A percentile compares a stretch with the other conserved stretches of the same genome.
These are phyloP conservation scores for Clitarchus hookeri DNA, from an alignment of 2,888 invertebrate genomes.

Conservation along the genomic window DNA sequence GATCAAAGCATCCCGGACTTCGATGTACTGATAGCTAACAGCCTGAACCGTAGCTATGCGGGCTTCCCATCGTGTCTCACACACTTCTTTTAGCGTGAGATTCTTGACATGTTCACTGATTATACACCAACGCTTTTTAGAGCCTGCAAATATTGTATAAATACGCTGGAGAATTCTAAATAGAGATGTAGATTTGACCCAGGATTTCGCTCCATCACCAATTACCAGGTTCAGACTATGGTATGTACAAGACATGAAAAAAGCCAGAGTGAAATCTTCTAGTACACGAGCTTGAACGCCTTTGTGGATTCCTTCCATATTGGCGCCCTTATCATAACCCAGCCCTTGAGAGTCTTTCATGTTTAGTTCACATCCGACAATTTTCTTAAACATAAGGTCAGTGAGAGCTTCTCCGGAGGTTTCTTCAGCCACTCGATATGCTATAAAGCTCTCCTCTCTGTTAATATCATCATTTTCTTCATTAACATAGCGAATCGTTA, in stretches of 20 bases:
- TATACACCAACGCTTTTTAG: not conserved
- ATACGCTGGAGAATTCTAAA: slow-evolving; percentile 41
- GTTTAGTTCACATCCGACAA: slow-evolving; percentile 30
- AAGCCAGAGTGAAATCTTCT: slow-evolving; percentile 37
- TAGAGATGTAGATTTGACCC: slow-evolving; percentile 39
- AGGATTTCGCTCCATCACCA: slow-evolving; percentile 39
- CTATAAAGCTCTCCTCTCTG: not conserved
- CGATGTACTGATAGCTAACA: too few relatives aligned
- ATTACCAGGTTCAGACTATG: slow-evolving; percentile 39
- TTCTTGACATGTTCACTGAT: not conserved
- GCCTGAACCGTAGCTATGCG: too few relatives aligned
- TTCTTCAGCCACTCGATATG: too few relatives aligned
- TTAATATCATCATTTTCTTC: not conserved
- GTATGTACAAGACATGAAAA: slow-evolving; percentile 38
- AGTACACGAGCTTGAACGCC: slow-evolving; percentile 39
- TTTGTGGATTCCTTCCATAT: slow-evolving; percentile 42
- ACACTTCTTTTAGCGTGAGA: not conserved
- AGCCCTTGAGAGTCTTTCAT: slow-evolving; percentile 42
- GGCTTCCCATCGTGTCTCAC: too few relatives aligned
- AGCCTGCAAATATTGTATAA: not conserved
- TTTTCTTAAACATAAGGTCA: not conserved
- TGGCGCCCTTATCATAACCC: slow-evolving; percentile 42
- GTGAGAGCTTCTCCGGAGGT: too few relatives aligned
- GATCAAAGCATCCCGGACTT: too few relatives aligned
- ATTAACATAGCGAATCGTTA: not conserved